Conservation (phyloP, 2,797 vertebrate genomes). For the Xiphorhynchus erythropygius region DNA sequence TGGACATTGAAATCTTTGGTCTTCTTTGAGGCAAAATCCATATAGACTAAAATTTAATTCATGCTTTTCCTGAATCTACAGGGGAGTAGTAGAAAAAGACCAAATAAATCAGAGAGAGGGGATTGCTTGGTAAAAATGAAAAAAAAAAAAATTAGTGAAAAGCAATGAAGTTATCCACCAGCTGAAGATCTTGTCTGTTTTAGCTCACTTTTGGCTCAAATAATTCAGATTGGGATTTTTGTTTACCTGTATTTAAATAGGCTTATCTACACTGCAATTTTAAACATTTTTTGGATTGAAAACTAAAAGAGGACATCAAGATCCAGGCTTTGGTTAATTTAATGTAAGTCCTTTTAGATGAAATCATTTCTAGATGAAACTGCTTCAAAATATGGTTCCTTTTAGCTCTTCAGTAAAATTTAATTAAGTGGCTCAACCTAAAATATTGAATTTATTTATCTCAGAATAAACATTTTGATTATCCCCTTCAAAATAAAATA, state of each 20-base stretch:
- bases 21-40: background rate
- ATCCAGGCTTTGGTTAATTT: background rate
- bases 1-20: background rate
- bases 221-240: background rate
- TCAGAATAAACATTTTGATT: background rate
- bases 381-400: background rate
- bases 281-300: background rate
- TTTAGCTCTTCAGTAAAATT: background rate
- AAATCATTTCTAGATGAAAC: slow-evolving; percentile 20
- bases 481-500: background rate
- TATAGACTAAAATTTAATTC: background rate
- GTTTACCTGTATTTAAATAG: background rate
- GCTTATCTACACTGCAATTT: background rate
- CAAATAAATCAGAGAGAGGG: background rate
- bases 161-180: background rate
- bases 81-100: background rate
- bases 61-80: background rate
- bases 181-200: background rate
- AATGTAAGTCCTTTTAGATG: slow-evolving; percentile 6
- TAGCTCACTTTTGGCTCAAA: background rate
- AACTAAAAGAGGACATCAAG: background rate
- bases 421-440: slow-evolving; percentile 5
- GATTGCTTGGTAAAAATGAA: background rate
- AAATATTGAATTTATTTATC: background rate
- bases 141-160: background rate